Percentiles rank a stretch among this genome's conserved stretches.
These are phyloP conservation scores for Poliocrania exsul DNA, from an alignment of 2,797 vertebrate genomes.

Conservation along the genomic window DNA sequence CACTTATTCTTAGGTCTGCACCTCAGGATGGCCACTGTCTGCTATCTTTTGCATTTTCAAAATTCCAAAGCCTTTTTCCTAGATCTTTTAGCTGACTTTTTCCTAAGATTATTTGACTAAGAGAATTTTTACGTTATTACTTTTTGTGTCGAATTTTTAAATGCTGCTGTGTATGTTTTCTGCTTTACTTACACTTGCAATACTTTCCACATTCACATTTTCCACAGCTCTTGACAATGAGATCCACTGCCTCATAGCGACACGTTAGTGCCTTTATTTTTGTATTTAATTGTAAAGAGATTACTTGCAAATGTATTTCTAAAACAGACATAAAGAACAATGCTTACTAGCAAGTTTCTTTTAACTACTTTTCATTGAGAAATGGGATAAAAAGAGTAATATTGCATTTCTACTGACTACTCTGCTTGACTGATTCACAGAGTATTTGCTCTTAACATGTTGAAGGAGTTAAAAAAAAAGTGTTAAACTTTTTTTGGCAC, in stretches of 20 bases:
- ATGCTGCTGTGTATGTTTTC: background rate
- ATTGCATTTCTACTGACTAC: background rate
- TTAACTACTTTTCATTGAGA: constrained; percentile 28
- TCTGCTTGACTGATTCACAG: background rate
- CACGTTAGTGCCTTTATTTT: background rate
- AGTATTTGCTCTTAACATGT: constrained; percentile 43
- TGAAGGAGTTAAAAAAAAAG: constrained; percentile 21
- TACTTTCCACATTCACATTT: background rate
- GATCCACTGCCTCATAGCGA: background rate
- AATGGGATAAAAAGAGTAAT: background rate
- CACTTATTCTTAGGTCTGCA: background rate
- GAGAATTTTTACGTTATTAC: background rate
- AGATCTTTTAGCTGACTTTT: background rate
- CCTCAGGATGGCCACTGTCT: background rate
- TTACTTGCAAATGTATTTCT: background rate
- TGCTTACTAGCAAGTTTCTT: background rate
- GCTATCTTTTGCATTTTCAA: background rate
- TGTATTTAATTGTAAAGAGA: background rate
- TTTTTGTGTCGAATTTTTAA: background rate
- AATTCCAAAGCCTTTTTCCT: background rate
- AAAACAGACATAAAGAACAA: background rate
- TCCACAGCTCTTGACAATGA: background rate
- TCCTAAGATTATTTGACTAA: background rate
- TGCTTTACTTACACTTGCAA: background rate
- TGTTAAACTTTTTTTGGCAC: constrained; percentile 42